Evolutionary conservation across 2,888 invertebrate genomes (phyloP).

Genomic region (Chrysina gloriosa): DNA sequence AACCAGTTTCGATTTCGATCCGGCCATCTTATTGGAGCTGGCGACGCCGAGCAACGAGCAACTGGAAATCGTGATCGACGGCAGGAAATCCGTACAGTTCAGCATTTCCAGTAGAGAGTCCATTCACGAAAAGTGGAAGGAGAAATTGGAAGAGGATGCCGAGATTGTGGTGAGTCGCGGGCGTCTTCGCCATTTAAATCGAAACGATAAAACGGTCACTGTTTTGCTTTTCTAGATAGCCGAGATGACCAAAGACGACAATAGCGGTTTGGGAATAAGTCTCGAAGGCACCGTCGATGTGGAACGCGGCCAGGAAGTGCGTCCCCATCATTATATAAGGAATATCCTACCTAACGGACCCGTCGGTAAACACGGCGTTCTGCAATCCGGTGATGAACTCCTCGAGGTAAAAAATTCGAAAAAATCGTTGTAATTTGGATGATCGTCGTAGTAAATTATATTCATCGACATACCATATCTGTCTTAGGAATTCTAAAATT

Average conservation of each 20-base stretch:
- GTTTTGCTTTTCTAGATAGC: slow-evolving; percentile 73
- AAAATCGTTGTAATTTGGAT: too few species aligned
- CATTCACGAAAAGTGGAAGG: slow-evolving; percentile 83
- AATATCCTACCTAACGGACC: slow-evolving; percentile 90
- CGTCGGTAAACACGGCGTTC: slow-evolving; percentile 80
- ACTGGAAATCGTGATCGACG: slow-evolving; percentile 75
- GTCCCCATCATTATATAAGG: slow-evolving; percentile 93
- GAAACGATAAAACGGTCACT: background rate
- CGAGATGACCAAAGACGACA: slow-evolving; percentile 83
- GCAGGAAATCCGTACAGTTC: slow-evolving; percentile 60
- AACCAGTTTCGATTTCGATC: slow-evolving; percentile 69
- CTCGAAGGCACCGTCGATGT: slow-evolving; percentile 94
- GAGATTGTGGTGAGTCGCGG: slow-evolving; percentile 77
- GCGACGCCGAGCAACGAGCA: slow-evolving; percentile 71
- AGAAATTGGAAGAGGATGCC: slow-evolving; percentile 76
- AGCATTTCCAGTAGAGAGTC: slow-evolving; percentile 73
- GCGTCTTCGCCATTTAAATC: background rate
- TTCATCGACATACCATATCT: too few species aligned
- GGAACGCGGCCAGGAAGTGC: slow-evolving; percentile 86
- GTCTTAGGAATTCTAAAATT: too few species aligned
- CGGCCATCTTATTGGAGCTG: slow-evolving; percentile 62
- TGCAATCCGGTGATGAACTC: slow-evolving; percentile 89
- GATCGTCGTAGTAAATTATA: too few species aligned
- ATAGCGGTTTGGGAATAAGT: slow-evolving; percentile 90
- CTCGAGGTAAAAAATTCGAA: slow-evolving; percentile 70